Evolutionary conservation across 2,797 vertebrate species (phyloP), one percentile per base, ranked within the genome.

Genomic region (Periparus ater): DNA sequence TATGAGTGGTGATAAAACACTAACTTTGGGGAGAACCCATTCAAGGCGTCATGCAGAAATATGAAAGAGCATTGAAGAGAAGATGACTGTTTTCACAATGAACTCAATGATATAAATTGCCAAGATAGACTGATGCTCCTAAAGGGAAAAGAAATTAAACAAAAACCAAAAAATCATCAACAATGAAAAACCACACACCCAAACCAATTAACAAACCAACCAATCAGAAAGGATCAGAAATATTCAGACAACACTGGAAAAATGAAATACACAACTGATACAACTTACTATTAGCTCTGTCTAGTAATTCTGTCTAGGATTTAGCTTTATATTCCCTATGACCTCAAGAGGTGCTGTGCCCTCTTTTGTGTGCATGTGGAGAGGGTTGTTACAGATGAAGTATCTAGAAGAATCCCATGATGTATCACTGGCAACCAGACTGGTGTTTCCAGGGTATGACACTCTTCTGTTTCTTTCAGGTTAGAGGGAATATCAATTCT

Each of bases 171-270:
- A 44, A 74, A n/a, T 8, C 3, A 45, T 5, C 3, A 57, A 44
- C 4, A 74, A 57, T 21, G n/a, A 17, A 34, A 79, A 42, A 4
- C 0, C 1, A 8, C 9, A 29, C 16, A 23, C 4, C 4, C 51
- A 72, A 51, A 65, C 7, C 18, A 88, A 26, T 2, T 18, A 79
- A n/a, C 13, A 58, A 58, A 65, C 11, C 22, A 58, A 51, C 3
- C 13, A 29, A 40, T 18, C 13, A 25, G 32, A 79, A 60, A 42
- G 11, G 32, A 36, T 10, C 19, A 47, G 13, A 68, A 85, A 17
- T 10, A 40, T 6, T 36, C 19, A 32, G 29, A n/a, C 78, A 26
- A 15, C 20, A 29, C 21, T 48, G 30, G 57, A 61, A 50, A 6
- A 23, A 13, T 38, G 10, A 44, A 88, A 50, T 10, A 62, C 6